Evolutionary conservation across 2,888 invertebrate species (phyloP).

Genomic region (Microctonus aethiopoides): DNA sequence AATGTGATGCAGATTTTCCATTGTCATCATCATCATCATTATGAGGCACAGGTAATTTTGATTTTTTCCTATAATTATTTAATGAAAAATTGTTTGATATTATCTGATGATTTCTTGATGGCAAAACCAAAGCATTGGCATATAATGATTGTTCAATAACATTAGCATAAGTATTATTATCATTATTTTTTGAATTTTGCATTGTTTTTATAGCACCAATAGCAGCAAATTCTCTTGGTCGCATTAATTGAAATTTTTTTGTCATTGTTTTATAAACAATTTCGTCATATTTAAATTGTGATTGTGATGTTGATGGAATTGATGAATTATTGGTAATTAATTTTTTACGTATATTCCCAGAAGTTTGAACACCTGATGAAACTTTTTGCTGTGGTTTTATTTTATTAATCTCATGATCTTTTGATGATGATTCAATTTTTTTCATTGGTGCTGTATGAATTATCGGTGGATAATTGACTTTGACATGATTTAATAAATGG

Average conservation of each 20-base stretch:
- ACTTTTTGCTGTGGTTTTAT: constrained; percentile 66
- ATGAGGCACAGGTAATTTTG: neutral
- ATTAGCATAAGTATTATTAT: constrained; percentile 69
- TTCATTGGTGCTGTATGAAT: constrained; percentile 34
- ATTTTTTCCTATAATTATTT: constrained; percentile 1
- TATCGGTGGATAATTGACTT: constrained; percentile 37
- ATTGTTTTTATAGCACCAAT: constrained; percentile 65
- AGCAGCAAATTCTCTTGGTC: constrained; percentile 71
- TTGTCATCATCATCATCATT: neutral
- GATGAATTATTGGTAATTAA: constrained; percentile 40
- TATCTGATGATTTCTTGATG: constrained; percentile 31
- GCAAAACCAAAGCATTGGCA: constrained; percentile 50
- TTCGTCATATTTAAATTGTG: constrained; percentile 49
- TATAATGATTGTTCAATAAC: constrained; percentile 61
- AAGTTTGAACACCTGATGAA: constrained; percentile 72
- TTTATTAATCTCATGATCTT: neutral
- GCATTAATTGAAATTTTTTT: constrained; percentile 69
- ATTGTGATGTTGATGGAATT: constrained; percentile 13
- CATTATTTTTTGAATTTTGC: constrained; percentile 44
- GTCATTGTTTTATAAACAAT: constrained; percentile 50
- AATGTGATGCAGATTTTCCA: neutral
- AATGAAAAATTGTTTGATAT: constrained; percentile 3
- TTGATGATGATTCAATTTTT: neutral
- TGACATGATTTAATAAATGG: constrained; percentile 25
- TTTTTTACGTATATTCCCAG: constrained; percentile 67